Conservation (phyloP, 2,888 invertebrate species). For the Tachina grossa region DNA sequence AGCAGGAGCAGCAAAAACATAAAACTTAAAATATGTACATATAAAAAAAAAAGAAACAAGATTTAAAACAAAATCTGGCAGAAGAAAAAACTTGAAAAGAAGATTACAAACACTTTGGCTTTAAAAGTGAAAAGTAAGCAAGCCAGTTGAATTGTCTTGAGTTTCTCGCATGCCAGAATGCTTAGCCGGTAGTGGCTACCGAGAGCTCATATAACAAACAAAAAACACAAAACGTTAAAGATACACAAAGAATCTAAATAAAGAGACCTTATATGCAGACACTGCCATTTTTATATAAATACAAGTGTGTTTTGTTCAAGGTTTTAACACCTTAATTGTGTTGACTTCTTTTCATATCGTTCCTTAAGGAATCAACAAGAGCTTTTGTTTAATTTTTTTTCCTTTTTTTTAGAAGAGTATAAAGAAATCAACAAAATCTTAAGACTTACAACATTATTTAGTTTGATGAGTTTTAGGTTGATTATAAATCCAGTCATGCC, state of each 20-base stretch:
- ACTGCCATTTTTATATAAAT: conserved; percentile 24
- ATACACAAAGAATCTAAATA: conserved; percentile 23
- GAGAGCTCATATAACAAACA: conserved; percentile 30
- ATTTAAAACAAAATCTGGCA: conserved; percentile 57
- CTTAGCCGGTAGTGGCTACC: conserved; percentile 31
- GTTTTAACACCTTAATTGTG: conserved; percentile 68
- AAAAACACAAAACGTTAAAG: conserved; percentile 19
- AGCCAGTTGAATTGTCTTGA: conserved; percentile 39
- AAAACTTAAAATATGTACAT: not conserved
- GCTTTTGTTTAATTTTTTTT: conserved; percentile 17
- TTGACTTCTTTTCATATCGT: conserved; percentile 28
- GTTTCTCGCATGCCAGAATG: conserved; percentile 23
- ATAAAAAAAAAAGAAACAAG: conserved; percentile 46
- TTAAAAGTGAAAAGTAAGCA: conserved; percentile 50
- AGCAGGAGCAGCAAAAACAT: conserved; percentile 24
- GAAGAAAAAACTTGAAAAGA: conserved; percentile 28
- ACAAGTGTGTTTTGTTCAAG: conserved; percentile 34
- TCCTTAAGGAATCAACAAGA: conserved; percentile 18
- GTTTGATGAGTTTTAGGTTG: conserved; percentile 51
- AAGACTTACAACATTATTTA: conserved; percentile 61
- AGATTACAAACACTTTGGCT: conserved; percentile 33
- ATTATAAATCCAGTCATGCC: conserved; percentile 32
- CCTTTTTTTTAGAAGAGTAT: not conserved
- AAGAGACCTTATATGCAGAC: conserved; percentile 40
- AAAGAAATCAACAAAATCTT: conserved; percentile 22